Evolutionary conservation across 2,113 vertebrate genomes (phyloP), one percentile per base, ranked within the genome.

Genomic region (Lethenteron reissneri): DNA sequence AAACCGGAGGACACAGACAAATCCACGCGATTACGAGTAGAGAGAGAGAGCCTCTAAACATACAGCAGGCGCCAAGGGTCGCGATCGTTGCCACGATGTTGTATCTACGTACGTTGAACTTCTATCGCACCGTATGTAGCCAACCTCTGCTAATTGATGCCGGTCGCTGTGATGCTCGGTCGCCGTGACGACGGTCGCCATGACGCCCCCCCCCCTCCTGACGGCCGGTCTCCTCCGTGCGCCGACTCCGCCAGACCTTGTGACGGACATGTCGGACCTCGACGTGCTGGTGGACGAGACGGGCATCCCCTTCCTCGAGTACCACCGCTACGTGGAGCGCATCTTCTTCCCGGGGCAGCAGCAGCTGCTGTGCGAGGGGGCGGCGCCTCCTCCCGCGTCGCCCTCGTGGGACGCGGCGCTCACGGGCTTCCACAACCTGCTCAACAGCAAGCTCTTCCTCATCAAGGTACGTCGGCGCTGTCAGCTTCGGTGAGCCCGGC

Each of bases 211-310:
- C 73, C 12, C 73, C 75, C 72, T 69, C 19, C 71, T 19, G 56
- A 2, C 2, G 14, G 5, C 19, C 3, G 9, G 57, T 58, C 9
- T 9, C n/a, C 25, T 25, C 8, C 11, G n/a, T 78, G 57, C 19
- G 14, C 21, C 21, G 15, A 8, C 6, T 6, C 41, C 12, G n/a
- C 60, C 78, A 97, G 92, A 97, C 76, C 83, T 97, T 70, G 95
- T 96, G 92, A 97, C 95, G 14, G 92, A 97, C 74, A 97, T 97
- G 92, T 91, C 95, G 75, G 92, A 97, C 78, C 89, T 95, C 75
- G 94, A 89, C 69, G 95, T 82, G 12, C 90, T 96, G 11, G 80
- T 90, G 73, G 91, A 85, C 3, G 92, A 97, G 77, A 88, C 84
- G 1, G 83, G 92, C 73, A 96, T 92, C 74, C 92, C 92, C 2